These are phyloP conservation scores for Tryphoninae sp. DNA, from an alignment of 2,888 invertebrate species.

Conservation along the genomic window DNA sequence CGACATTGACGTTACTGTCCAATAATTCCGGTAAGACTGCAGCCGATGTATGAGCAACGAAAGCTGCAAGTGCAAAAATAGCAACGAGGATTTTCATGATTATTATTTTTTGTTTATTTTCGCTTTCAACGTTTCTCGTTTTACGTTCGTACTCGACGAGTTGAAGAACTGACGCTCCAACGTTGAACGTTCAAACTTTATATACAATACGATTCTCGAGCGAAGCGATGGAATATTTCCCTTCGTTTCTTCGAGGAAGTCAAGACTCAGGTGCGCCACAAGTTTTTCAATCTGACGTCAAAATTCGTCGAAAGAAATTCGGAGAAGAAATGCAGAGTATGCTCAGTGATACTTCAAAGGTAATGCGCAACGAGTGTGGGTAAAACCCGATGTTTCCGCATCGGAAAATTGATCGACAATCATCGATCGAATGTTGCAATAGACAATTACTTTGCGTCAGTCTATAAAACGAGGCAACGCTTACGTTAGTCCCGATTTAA, in stretches of 20 bases:
- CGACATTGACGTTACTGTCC: slow-evolving; percentile 46
- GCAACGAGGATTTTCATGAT: slow-evolving; percentile 58
- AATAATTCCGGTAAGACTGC: slow-evolving; percentile 45
- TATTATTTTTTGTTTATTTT: neutral
- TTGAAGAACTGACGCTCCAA: slow-evolving; percentile 22
- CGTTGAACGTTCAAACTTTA: slow-evolving; percentile 6
- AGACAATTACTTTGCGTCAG: neutral
- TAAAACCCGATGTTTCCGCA: neutral
- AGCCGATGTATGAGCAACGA: slow-evolving; percentile 40
- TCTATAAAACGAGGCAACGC: no score
- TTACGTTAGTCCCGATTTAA: no score
- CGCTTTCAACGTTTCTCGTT: neutral
- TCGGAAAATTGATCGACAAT: neutral
- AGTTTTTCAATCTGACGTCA: slow-evolving; percentile 10
- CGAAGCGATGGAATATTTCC: neutral
- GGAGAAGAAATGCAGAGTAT: neutral
- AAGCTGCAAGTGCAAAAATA: slow-evolving; percentile 41
- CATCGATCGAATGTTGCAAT: neutral
- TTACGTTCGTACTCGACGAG: neutral
- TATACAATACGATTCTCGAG: slow-evolving; percentile 2
- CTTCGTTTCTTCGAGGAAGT: slow-evolving; percentile 5
- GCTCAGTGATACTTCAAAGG: neutral
- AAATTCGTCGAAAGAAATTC: neutral
- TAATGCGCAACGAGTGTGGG: neutral
- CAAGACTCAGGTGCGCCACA: neutral